Conservation (phyloP, 2,113 vertebrate genomes). For the Bos javanicus region DNA sequence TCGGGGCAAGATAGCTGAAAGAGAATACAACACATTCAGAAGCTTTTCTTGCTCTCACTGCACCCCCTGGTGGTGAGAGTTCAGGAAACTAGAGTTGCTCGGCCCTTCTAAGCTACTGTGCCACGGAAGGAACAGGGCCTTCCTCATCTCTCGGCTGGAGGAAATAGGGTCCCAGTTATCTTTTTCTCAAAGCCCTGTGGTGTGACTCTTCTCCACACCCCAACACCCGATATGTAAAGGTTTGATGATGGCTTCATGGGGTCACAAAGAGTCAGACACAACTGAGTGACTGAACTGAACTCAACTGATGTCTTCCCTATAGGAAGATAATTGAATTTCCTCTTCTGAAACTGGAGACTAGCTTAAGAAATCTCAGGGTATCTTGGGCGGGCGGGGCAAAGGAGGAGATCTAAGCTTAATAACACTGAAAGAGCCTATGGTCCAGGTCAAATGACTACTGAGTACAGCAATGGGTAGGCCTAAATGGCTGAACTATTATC, state of each 20-base stretch:
- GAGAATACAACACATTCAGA: neutral
- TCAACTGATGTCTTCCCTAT: neutral
- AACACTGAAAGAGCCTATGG: neutral
- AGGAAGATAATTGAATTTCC: neutral
- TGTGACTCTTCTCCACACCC: neutral
- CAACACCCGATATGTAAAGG: neutral
- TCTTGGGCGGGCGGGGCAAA: neutral
- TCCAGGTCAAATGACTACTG: neutral
- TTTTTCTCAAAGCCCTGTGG: neutral
- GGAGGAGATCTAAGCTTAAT: neutral
- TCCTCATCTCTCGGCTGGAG: neutral
- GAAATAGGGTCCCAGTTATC: neutral
- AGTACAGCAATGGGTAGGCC: neutral
- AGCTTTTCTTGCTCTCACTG: conserved; percentile 52
- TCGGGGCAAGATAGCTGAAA: neutral
- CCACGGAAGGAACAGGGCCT: neutral
- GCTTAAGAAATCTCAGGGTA: neutral
- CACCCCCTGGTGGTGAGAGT: conserved; percentile 63
- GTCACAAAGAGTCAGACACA: neutral
- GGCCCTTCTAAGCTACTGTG: neutral
- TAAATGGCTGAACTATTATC: neutral
- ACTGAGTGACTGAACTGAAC: neutral
- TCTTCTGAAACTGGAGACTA: conserved; percentile 28
- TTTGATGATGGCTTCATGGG: neutral
- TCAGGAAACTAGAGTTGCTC: neutral